These are phyloP conservation scores for Recurvirostra avosetta DNA, from an alignment of 2,113 vertebrate species.

Conservation along the genomic window DNA sequence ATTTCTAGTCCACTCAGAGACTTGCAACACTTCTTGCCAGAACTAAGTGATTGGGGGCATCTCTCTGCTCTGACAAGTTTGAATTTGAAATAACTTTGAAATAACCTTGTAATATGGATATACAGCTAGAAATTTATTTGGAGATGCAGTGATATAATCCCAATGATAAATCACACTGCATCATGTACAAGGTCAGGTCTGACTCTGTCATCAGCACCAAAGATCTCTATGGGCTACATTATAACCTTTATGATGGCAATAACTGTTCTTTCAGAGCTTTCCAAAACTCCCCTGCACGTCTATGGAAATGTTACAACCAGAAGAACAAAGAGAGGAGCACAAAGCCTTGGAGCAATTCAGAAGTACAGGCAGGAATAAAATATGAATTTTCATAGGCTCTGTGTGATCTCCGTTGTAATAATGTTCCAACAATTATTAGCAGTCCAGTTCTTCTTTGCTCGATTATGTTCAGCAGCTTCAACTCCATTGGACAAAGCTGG, in stretches of 20 bases:
- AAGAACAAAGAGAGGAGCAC: not conserved
- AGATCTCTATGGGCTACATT: not conserved
- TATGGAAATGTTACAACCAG: not conserved
- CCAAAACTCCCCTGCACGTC: not conserved
- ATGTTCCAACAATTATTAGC: not conserved
- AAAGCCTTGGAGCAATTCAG: not conserved
- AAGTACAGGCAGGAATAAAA: not conserved
- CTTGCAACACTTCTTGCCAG: not conserved
- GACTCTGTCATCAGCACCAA: not conserved
- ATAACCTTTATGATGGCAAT: not conserved
- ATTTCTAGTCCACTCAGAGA: not conserved
- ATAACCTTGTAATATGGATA: not conserved
- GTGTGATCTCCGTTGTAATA: not conserved
- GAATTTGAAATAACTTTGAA: not conserved
- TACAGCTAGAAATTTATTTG: not conserved
- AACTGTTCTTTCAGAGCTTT: not conserved
- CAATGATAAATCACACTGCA: not conserved
- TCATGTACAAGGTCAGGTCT: not conserved
- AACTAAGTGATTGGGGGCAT: not conserved
- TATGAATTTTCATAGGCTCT: fast-evolving
- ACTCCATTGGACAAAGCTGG: not conserved
- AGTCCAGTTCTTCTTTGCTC: not conserved
- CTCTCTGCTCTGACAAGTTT: not conserved
- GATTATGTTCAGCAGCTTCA: not conserved
- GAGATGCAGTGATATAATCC: not conserved